These are phyloP conservation scores for Cerastis rubricosa DNA, from an alignment of 2,888 invertebrate genomes.

Conservation along the genomic window DNA sequence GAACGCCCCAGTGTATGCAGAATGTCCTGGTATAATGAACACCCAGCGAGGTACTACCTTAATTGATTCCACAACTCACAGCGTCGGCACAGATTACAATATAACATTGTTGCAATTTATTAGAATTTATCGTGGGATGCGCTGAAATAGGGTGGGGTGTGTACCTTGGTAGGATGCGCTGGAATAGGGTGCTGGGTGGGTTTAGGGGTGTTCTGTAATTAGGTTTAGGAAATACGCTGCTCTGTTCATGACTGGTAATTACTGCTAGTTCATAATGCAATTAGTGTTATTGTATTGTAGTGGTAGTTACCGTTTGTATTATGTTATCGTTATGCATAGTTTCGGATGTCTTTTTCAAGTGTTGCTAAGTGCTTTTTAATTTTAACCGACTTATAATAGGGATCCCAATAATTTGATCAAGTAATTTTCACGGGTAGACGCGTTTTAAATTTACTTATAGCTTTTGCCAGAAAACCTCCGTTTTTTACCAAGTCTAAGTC, in stretches of 20 bases:
- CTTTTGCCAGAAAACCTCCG: not conserved
- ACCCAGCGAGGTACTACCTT: slow-evolving; percentile 48
- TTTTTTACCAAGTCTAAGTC: not conserved
- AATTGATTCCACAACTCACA: slow-evolving; percentile 66
- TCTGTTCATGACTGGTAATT: slow-evolving; percentile 40
- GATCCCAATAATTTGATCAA: not conserved
- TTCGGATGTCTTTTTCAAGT: no score
- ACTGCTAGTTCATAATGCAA: slow-evolving; percentile 23
- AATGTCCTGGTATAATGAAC: slow-evolving; percentile 65
- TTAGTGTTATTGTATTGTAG: slow-evolving; percentile 3
- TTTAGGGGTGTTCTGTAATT: slow-evolving; percentile 27
- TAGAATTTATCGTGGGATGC: slow-evolving; percentile 40
- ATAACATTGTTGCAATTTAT: slow-evolving; percentile 52
- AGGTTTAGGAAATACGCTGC: slow-evolving; percentile 23
- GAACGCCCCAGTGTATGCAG: slow-evolving; percentile 50
- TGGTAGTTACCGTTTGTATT: not conserved
- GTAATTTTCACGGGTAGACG: not conserved
- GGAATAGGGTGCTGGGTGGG: not conserved
- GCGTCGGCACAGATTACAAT: slow-evolving; percentile 53
- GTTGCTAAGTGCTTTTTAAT: not conserved
- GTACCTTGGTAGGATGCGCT: not conserved
- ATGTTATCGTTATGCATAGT: not conserved
- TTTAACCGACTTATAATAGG: not conserved
- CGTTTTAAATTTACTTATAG: not conserved
- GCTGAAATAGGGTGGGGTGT: slow-evolving; percentile 6